Percentiles rank a stretch among this genome's conserved stretches.
phyloP scores from a whole-genome alignment of 2,888 invertebrate genomes.

The Pandemis corylana region DNA sequence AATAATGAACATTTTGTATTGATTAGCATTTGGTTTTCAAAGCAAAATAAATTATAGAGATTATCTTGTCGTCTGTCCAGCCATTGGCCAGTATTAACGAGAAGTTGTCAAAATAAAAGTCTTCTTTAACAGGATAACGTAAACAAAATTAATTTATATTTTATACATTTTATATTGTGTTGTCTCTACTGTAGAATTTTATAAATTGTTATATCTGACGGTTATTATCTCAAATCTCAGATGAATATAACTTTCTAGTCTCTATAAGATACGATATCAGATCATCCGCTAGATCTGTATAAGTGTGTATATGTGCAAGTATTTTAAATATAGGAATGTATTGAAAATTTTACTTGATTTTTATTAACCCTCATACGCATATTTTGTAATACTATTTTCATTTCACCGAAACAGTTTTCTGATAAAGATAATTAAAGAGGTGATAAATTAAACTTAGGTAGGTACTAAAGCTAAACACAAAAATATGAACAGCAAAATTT shows the following conservation, averaged over 20 bases:
- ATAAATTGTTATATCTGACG: slow-evolving; percentile 41
- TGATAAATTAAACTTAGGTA: too few relatives aligned
- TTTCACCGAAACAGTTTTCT: not conserved
- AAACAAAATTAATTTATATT: slow-evolving; percentile 6
- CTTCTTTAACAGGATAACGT: not conserved
- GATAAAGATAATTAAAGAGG: too few relatives aligned
- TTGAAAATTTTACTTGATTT: slow-evolving; percentile 54
- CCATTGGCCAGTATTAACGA: not conserved
- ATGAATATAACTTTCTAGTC: slow-evolving; percentile 81
- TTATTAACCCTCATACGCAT: slow-evolving; percentile 14
- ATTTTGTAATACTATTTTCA: not conserved
- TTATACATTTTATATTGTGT: slow-evolving; percentile 32
- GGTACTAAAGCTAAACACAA: too few relatives aligned
- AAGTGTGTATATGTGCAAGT: slow-evolving; percentile 71
- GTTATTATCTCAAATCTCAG: slow-evolving; percentile 57
- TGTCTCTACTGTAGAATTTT: slow-evolving; percentile 43
- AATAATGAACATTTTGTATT: too few relatives aligned
- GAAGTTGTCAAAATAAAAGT: not conserved
- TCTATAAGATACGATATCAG: slow-evolving; percentile 74
- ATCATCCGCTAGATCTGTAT: slow-evolving; percentile 69
- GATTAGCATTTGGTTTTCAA: not conserved
- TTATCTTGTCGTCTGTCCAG: not conserved
- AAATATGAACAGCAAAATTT: too few relatives aligned
- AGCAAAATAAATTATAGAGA: not conserved
- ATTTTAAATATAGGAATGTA: slow-evolving; percentile 63